Conservation (phyloP, 1,140 invertebrate species). For the Colletes latitarsis region DNA sequence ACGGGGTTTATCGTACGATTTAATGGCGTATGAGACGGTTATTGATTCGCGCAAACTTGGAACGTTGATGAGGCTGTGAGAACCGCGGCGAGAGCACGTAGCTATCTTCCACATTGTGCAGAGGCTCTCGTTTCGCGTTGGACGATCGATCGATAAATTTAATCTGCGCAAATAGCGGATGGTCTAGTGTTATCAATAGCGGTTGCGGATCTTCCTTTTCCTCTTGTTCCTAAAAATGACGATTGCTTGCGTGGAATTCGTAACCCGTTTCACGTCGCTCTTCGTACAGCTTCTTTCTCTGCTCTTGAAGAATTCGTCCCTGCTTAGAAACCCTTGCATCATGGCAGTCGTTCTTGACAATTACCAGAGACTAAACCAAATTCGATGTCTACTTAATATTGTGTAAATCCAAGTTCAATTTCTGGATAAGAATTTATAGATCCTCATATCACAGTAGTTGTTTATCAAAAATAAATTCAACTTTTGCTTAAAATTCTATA, state of each 20-base stretch:
- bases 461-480: too few relatives aligned
- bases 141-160: slow-evolving; percentile 64
- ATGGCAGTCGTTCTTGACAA: too few relatives aligned
- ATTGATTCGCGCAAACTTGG: slow-evolving; percentile 52
- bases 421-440: too few relatives aligned
- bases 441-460: too few relatives aligned
- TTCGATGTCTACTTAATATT: too few relatives aligned
- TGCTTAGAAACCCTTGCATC: too few relatives aligned
- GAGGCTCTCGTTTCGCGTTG: slow-evolving; percentile 50
- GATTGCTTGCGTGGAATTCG: neutral
- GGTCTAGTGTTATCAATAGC: slow-evolving; percentile 54
- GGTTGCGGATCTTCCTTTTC: slow-evolving; percentile 38
- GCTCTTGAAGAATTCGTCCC: too few relatives aligned
- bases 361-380: too few relatives aligned
- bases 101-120: slow-evolving; percentile 29
- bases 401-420: too few relatives aligned
- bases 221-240: neutral
- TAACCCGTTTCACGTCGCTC: neutral
- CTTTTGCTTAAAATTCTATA: too few relatives aligned
- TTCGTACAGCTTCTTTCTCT: too few relatives aligned
- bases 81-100: slow-evolving; percentile 17
- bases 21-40: slow-evolving; percentile 52
- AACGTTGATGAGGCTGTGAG: slow-evolving; percentile 16
- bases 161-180: slow-evolving; percentile 57
- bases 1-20: slow-evolving; percentile 54